phyloP scores from a whole-genome alignment of 2,113 vertebrate species.

The Epinephelus lanceolatus region DNA sequence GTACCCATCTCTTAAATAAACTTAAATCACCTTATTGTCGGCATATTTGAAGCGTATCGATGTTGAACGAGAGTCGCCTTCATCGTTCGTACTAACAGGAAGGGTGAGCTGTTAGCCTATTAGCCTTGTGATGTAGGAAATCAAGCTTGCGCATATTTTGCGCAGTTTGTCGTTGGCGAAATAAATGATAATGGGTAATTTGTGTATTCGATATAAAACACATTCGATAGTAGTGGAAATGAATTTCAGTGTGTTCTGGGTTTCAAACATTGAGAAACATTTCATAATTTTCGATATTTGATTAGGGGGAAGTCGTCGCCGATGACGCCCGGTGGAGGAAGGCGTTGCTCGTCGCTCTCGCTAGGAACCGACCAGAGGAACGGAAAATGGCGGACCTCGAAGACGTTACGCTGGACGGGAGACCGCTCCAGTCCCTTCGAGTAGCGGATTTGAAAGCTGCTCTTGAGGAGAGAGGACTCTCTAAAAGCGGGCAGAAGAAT shows the following conservation, averaged over 20 bases:
- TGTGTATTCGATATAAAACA: background rate
- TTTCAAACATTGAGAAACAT: accelerated
- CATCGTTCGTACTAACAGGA: slow-evolving; percentile 44
- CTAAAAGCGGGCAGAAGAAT: slow-evolving; percentile 94
- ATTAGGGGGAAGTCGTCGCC: slow-evolving; percentile 48
- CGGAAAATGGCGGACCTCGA: slow-evolving; percentile 97
- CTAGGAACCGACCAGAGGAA: slow-evolving; percentile 82
- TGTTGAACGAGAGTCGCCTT: background rate
- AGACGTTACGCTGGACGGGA: slow-evolving; percentile 97
- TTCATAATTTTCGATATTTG: background rate
- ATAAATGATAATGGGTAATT: accelerated
- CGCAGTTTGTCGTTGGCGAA: slow-evolving; percentile 14
- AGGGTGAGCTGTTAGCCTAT: slow-evolving; percentile 9
- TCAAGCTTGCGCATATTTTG: slow-evolving; percentile 59
- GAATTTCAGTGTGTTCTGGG: accelerated
- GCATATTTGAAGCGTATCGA: background rate
- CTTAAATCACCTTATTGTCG: background rate
- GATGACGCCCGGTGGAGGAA: slow-evolving; percentile 70
- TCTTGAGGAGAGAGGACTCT: slow-evolving; percentile 90
- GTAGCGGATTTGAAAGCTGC: slow-evolving; percentile 94
- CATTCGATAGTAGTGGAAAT: accelerated
- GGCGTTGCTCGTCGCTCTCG: slow-evolving; percentile 78
- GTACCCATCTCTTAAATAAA: background rate
- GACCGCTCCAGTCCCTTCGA: slow-evolving; percentile 93
- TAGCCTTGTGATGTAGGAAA: background rate